Conservation (phyloP, 1,140 invertebrate species). For the Microplitis mediator region DNA sequence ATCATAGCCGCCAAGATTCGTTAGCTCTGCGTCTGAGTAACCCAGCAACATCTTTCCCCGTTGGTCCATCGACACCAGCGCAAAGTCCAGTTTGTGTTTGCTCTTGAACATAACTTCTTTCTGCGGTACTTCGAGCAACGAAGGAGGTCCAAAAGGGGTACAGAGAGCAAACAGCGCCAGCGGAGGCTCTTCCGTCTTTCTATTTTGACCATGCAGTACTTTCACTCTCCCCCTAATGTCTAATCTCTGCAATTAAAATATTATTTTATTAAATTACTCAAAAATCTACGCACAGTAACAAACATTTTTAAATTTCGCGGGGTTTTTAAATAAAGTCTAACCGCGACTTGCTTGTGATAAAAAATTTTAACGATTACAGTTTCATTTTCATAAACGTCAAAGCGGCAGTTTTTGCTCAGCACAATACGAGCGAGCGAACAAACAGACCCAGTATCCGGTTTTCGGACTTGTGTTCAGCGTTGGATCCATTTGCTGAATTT, state of each 20-base stretch:
- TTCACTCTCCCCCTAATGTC: slow-evolving; percentile 97
- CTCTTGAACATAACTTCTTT: slow-evolving; percentile 99
- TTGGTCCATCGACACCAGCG: slow-evolving; percentile 96
- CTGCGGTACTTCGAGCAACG: slow-evolving; percentile 84
- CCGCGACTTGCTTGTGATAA: slow-evolving; percentile 45
- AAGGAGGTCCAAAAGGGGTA: slow-evolving; percentile 96
- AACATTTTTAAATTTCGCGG: neutral
- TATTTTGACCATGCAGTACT: slow-evolving; percentile 93
- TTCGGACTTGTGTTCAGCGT: neutral
- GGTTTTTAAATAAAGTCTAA: slow-evolving; percentile 22
- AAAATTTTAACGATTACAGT: slow-evolving; percentile 61
- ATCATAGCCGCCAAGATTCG: slow-evolving; percentile 94
- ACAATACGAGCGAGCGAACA: neutral
- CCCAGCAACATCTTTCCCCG: slow-evolving; percentile 93
- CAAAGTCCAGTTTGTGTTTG: slow-evolving; percentile 97
- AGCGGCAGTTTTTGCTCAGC: slow-evolving; percentile 51
- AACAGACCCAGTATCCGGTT: neutral
- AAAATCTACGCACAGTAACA: too few species aligned
- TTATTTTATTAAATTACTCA: neutral
- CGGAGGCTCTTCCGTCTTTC: slow-evolving; percentile 91
- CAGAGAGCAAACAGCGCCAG: slow-evolving; percentile 95
- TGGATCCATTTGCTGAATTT: neutral
- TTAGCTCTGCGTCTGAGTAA: slow-evolving; percentile 89
- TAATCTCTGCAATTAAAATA: slow-evolving; percentile 76
- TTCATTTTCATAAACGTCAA: slow-evolving; percentile 63